Evolutionary conservation across 2,888 invertebrate genomes (phyloP).

Genomic region (Stomorhina lunata): DNA sequence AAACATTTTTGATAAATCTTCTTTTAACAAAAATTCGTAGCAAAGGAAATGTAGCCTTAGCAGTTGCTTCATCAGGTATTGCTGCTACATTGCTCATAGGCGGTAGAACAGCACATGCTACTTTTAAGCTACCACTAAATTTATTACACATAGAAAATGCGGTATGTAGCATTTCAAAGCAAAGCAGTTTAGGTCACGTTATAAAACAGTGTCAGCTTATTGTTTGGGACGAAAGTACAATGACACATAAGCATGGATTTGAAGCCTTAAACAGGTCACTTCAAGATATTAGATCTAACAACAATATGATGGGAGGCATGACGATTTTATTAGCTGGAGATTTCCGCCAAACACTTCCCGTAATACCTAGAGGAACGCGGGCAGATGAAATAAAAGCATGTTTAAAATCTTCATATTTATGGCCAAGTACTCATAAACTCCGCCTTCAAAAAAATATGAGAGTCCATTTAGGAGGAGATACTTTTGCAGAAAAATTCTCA

Average conservation of each 20-base stretch:
- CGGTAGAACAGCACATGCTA: neutral
- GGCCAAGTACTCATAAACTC: too few relatives aligned
- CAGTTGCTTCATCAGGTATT: neutral
- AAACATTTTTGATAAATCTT: conserved; percentile 15
- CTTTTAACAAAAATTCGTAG: conserved; percentile 2
- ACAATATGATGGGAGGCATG: too few relatives aligned
- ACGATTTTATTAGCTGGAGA: conserved; percentile 52
- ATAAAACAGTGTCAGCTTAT: conserved; percentile 27
- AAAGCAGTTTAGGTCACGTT: conserved; percentile 25
- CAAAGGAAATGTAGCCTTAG: neutral
- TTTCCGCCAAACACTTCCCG: conserved; percentile 57
- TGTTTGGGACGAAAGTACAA: conserved; percentile 59
- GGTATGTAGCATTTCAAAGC: neutral
- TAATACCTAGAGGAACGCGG: conserved; percentile 43
- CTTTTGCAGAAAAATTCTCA: too few relatives aligned
- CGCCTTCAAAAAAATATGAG: too few relatives aligned
- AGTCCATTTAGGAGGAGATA: too few relatives aligned
- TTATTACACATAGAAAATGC: neutral
- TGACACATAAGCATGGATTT: conserved; percentile 45
- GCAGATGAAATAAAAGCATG: conserved; percentile 55
- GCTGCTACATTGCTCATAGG: neutral
- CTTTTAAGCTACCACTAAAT: conserved; percentile 8
- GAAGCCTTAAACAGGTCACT: conserved; percentile 57
- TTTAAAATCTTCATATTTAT: conserved; percentile 47
- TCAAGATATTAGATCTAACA: conserved; percentile 62